Percentiles rank a stretch among this genome's conserved stretches.
Conservation (phyloP, 1,140 invertebrate species). For the Panulirus ornatus region DNA sequence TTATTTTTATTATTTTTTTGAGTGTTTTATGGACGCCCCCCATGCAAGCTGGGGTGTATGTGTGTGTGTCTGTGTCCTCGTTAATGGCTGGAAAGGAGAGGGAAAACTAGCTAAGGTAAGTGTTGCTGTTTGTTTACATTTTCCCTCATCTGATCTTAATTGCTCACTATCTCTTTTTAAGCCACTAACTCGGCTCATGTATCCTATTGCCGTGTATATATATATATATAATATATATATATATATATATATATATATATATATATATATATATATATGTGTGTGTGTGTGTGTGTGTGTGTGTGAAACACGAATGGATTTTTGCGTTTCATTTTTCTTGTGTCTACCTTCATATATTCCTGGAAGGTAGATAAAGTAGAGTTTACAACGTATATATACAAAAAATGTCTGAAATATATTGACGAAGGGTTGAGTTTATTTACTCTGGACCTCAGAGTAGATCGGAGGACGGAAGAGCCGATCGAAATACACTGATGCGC, state of each 20-base stretch:
- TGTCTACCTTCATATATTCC: not conserved
- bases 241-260: slow-evolving; percentile 41
- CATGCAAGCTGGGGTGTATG: not conserved
- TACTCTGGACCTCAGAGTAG: not conserved
- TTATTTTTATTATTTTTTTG: too few relatives aligned
- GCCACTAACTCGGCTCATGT: not conserved
- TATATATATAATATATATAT: slow-evolving; percentile 30
- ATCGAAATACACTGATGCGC: not conserved
- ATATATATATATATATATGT: slow-evolving; percentile 28
- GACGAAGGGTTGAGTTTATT: not conserved
- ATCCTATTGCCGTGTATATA: not conserved
- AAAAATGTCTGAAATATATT: not conserved
- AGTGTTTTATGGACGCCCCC: too few relatives aligned
- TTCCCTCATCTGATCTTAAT: not conserved
- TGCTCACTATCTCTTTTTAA: not conserved
- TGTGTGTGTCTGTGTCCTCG: not conserved
- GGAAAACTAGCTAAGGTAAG: not conserved
- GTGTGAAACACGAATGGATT: not conserved
- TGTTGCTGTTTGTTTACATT: not conserved
- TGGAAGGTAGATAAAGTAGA: not conserved
- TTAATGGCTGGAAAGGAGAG: not conserved
- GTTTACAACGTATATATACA: not conserved
- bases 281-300: not conserved
- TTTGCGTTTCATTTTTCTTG: not conserved
- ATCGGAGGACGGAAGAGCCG: not conserved